Evolutionary conservation across 2,888 invertebrate species (phyloP), one percentile per base, ranked within the genome.

Genomic region (Phyllotreta striolata): DNA sequence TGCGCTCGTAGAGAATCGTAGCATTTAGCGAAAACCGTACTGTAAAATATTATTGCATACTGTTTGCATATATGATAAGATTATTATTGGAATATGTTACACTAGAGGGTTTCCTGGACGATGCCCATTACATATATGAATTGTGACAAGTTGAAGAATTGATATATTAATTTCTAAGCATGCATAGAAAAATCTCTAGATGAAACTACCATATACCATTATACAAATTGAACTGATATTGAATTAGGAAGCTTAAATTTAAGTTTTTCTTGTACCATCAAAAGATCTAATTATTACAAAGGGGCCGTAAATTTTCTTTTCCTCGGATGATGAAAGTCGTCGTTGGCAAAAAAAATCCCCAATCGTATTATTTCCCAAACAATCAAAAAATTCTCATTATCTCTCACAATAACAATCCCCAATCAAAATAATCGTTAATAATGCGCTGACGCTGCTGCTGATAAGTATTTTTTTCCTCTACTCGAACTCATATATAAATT

Each of bases 341-440:
- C 55, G 66, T 65, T 55, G 58, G 66, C 59, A 66, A 66, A 66
- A 67, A n/a, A 68, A 66, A 65, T 62, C 60, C 58, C 59, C 62
- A 54, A 63, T 66, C 70, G 66, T 63, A 67, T 70, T 68, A 69
- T 68, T 65, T 64, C 56, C 43, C 62, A 63, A 66, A 69, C 67
- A 69, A 69, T 69, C 58, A 61, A 69, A 66, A 68, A 69, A 69
- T 69, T 66, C 66, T 67, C 67, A 69, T 69, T 69, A 69, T 69
- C 67, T 63, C 67, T 44, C 62, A 70, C 62, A 70, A 70, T 70
- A 67, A 70, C 68, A 68, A 70, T 68, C 70, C 68, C 66, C 70
- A 70, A 70, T 70, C 68, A 70, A 70, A 70, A 68, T 70, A 70
- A 70, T 70, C 70, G 68, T 70, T 70, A 70, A 68, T 68, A 70